These are phyloP conservation scores for Monopterus albus DNA, from an alignment of 2,113 vertebrate species.

Conservation along the genomic window DNA sequence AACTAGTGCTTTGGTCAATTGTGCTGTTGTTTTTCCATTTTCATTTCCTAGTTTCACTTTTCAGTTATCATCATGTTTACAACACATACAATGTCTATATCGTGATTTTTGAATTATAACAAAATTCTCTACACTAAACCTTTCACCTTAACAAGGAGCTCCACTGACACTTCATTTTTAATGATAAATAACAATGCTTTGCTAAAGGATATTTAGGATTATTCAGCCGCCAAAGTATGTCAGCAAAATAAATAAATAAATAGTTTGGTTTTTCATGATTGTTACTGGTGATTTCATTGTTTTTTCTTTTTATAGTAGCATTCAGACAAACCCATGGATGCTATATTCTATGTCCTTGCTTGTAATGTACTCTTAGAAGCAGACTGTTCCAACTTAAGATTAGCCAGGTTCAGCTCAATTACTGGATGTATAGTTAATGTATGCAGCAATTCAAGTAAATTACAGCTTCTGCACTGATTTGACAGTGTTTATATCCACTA, in stretches of 20 bases:
- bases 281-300: background rate
- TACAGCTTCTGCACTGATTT: background rate
- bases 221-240: too few relatives aligned
- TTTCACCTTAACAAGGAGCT: too few relatives aligned
- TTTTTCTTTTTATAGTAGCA: conserved; percentile 1
- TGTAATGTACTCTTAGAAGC: conserved; percentile 20
- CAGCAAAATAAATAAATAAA: too few relatives aligned
- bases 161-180: too few relatives aligned
- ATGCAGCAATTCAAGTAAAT: background rate
- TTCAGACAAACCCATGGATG: background rate
- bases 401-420: conserved; percentile 5
- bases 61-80: background rate
- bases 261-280: too few relatives aligned
- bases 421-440: conserved; percentile 3
- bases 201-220: too few relatives aligned
- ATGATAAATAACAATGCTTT: too few relatives aligned
- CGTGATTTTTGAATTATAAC: too few relatives aligned
- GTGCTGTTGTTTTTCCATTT: background rate
- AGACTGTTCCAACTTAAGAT: background rate
- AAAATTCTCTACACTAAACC: too few relatives aligned
- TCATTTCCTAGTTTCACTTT: background rate
- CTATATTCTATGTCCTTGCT: conserved; percentile 8
- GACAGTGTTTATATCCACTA: too few relatives aligned
- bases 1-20: background rate
- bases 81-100: too few relatives aligned